Conservation (phyloP, 2,797 vertebrate genomes). For the Chaenodraco wilsoni region DNA sequence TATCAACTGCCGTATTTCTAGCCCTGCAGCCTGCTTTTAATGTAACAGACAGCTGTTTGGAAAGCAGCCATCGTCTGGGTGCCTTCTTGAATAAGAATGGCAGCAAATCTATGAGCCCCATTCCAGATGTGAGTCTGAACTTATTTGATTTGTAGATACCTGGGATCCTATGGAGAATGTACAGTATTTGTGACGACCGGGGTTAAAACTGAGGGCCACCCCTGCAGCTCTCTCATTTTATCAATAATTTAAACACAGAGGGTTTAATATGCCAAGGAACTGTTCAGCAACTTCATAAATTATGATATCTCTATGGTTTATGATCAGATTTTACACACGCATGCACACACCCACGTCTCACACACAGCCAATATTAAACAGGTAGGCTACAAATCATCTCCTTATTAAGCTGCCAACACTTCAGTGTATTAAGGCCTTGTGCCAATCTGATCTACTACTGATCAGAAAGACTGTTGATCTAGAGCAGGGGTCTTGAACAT, state of each 20-base stretch:
- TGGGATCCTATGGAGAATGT: slow-evolving; percentile 41
- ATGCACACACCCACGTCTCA: not conserved
- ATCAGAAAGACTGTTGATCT: too few species aligned
- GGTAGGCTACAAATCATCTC: slow-evolving; percentile 8
- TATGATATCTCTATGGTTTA: slow-evolving; percentile 1
- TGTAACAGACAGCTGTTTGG: slow-evolving; percentile 70
- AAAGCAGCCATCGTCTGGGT: slow-evolving; percentile 55
- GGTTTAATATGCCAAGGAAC: not conserved
- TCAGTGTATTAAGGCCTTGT: too few species aligned
- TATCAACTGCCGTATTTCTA: slow-evolving; percentile 32
- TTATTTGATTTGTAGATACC: slow-evolving; percentile 48
- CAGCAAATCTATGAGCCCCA: slow-evolving; percentile 53
- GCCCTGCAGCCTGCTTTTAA: slow-evolving; percentile 62
- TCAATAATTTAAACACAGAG: slow-evolving; percentile 15
- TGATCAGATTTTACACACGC: not conserved
- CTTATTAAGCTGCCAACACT: slow-evolving; percentile 6
- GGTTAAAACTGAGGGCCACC: slow-evolving; percentile 44
- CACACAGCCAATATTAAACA: not conserved
- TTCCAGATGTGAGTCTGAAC: slow-evolving; percentile 58
- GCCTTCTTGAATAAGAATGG: slow-evolving; percentile 55
- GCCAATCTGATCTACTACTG: too few species aligned
- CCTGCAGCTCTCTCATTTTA: slow-evolving; percentile 49
- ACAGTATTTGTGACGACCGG: slow-evolving; percentile 13
- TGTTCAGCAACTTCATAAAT: not conserved
- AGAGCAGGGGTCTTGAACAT: too few species aligned